phyloP scores from a whole-genome alignment of 2,888 invertebrate species.

The Melanostoma mellinum region DNA sequence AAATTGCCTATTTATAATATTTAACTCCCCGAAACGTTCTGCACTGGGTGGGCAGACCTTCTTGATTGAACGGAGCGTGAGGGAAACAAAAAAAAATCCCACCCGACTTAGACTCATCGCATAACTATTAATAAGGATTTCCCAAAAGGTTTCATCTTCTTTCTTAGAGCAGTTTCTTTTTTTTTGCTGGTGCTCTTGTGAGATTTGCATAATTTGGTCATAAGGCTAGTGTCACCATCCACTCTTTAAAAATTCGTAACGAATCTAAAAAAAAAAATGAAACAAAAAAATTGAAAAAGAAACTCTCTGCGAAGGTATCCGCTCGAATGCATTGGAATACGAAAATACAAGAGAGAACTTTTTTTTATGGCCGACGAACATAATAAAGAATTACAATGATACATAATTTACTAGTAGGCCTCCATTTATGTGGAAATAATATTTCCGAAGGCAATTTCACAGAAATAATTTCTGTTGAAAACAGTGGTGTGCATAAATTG shows the following conservation, averaged over 20 bases:
- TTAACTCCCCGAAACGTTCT: slow-evolving; percentile 44
- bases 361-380: slow-evolving; percentile 31
- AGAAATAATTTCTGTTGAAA: slow-evolving; percentile 3
- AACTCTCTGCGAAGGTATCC: slow-evolving; percentile 9
- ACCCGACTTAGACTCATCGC: slow-evolving; percentile 49
- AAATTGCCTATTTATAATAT: slow-evolving; percentile 68
- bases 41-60: slow-evolving; percentile 18
- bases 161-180: slow-evolving; percentile 2
- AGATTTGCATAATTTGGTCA: slow-evolving; percentile 59
- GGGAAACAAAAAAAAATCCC: background rate
- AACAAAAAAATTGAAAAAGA: too few relatives aligned
- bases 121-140: slow-evolving; percentile 64
- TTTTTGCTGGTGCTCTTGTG: background rate
- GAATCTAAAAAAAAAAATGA: slow-evolving; percentile 7
- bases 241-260: slow-evolving; percentile 47
- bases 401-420: slow-evolving; percentile 51
- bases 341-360: slow-evolving; percentile 33
- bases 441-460: slow-evolving; percentile 41
- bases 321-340: slow-evolving; percentile 26
- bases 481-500: slow-evolving; percentile 4
- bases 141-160: slow-evolving; percentile 32
- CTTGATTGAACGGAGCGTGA: slow-evolving; percentile 15
- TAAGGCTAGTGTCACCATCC: slow-evolving; percentile 46
- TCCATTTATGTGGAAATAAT: slow-evolving; percentile 53
- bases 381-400: slow-evolving; percentile 58